phyloP scores from a whole-genome alignment of 2,113 vertebrate species.

The Camelus dromedarius region DNA sequence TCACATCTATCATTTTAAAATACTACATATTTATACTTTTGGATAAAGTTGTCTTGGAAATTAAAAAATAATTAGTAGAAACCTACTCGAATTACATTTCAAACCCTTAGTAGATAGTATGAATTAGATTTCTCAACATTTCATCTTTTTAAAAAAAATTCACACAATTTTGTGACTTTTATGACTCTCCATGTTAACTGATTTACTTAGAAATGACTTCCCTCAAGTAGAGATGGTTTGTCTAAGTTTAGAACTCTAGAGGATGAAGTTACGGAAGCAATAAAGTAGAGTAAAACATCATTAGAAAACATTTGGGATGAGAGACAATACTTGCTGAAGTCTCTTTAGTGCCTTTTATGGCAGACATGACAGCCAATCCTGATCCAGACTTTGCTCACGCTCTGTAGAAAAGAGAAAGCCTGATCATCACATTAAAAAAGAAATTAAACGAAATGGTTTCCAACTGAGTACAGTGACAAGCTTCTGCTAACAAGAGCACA shows the following conservation, averaged over 20 bases:
- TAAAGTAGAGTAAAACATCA: conserved; percentile 72
- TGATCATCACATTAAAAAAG: conserved; percentile 91
- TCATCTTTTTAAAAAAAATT: neutral
- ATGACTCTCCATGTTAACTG: neutral
- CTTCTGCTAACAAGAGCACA: conserved; percentile 85
- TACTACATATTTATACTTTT: neutral
- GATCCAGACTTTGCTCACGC: conserved; percentile 93
- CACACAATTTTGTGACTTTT: neutral
- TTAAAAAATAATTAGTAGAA: neutral
- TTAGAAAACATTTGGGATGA: conserved; percentile 84
- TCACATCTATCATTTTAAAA: neutral
- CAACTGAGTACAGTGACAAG: conserved; percentile 87
- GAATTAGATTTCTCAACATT: neutral
- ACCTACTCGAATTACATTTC: neutral
- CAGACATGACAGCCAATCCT: conserved; percentile 94
- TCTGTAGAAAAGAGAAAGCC: conserved; percentile 94
- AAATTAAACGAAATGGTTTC: conserved; percentile 85
- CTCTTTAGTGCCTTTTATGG: conserved; percentile 90
- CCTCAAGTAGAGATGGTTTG: neutral
- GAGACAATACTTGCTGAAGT: conserved; percentile 92
- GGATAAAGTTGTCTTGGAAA: neutral
- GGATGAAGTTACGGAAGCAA: conserved; percentile 66
- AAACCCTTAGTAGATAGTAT: neutral
- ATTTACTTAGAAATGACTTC: neutral
- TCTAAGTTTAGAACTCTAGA: conserved; percentile 64